A percentile compares a stretch with the other conserved stretches of the same genome.
Evolutionary conservation across 1,140 invertebrate genomes (phyloP).

Genomic region (Radopholus similis): DNA sequence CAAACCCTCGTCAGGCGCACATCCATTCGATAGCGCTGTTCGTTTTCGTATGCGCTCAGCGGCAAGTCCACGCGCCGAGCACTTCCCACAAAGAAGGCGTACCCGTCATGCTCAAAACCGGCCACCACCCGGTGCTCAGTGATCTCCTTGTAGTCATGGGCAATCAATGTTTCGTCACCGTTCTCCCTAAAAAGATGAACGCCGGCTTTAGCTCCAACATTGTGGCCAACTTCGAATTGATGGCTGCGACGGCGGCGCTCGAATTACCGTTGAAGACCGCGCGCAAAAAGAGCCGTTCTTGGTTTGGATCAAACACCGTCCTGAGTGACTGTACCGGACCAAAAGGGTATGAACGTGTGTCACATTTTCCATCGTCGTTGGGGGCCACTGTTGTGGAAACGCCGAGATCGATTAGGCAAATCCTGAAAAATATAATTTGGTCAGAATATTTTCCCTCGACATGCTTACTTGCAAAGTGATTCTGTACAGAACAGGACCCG

Average conservation of each 20-base stretch:
- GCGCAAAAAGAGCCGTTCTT: conserved; percentile 4
- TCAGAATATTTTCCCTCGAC: not conserved
- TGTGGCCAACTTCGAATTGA: not conserved
- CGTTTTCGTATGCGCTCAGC: not conserved
- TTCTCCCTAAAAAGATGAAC: no score
- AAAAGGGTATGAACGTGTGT: not conserved
- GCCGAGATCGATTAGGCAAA: conserved; percentile 1
- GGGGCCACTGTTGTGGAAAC: not conserved
- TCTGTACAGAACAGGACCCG: not conserved
- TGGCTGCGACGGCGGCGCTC: not conserved
- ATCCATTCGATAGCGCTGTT: not conserved
- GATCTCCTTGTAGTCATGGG: not conserved
- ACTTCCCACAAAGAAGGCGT: conserved; percentile 8
- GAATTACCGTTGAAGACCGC: not conserved
- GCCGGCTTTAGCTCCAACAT: not conserved
- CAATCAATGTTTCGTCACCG: not conserved
- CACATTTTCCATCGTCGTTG: not conserved
- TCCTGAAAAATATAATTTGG: not conserved
- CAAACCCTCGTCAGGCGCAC: conserved; percentile 1
- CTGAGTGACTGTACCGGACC: not conserved
- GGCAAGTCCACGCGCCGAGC: conserved; percentile 4
- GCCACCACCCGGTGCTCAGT: conserved; percentile 1
- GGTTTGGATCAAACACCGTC: not conserved
- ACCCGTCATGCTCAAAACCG: not conserved
- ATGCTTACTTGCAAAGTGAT: not conserved